A percentile compares a stretch with the other conserved stretches of the same genome.
Evolutionary conservation across 2,888 invertebrate genomes (phyloP).

Genomic region (Sussaba pulchella): DNA sequence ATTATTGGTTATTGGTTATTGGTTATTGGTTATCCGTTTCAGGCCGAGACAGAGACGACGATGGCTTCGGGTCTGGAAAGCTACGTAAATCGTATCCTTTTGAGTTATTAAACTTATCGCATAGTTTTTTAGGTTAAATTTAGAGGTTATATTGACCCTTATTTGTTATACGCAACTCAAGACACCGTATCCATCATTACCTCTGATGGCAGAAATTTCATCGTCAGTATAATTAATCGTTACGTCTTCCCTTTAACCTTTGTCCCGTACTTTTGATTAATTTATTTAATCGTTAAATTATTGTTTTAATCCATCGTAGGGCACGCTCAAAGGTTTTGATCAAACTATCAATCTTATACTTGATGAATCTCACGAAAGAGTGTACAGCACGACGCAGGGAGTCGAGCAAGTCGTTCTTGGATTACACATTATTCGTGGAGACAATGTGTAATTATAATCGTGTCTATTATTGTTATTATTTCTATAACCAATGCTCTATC

Average conservation of each 20-base stretch:
- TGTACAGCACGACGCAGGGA: conserved; percentile 96
- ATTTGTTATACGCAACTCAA: conserved; percentile 76
- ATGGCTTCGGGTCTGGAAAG: conserved; percentile 95
- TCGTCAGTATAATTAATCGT: conserved; percentile 86
- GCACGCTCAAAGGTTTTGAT: conserved; percentile 98
- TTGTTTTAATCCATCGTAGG: conserved; percentile 85
- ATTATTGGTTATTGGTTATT: too few relatives aligned
- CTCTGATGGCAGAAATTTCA: conserved; percentile 97
- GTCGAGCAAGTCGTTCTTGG: conserved; percentile 98
- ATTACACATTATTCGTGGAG: conserved; percentile 98
- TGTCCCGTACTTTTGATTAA: neutral
- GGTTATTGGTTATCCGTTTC: too few relatives aligned
- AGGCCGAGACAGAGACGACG: conserved; percentile 26
- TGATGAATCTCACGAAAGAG: conserved; percentile 99
- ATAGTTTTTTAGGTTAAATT: conserved; percentile 42
- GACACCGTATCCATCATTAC: conserved; percentile 98
- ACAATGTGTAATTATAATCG: conserved; percentile 92
- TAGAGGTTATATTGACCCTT: conserved; percentile 53
- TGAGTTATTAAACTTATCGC: conserved; percentile 37
- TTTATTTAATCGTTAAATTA: too few relatives aligned
- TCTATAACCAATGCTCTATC: too few relatives aligned
- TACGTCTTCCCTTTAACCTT: conserved; percentile 36
- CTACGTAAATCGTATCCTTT: conserved; percentile 93
- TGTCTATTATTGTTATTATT: neutral
- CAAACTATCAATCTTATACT: conserved; percentile 99